Percentiles rank a stretch among this genome's conserved stretches.
phyloP scores from a whole-genome alignment of 1,140 invertebrate species.

The Drosophila pallidifrons region DNA sequence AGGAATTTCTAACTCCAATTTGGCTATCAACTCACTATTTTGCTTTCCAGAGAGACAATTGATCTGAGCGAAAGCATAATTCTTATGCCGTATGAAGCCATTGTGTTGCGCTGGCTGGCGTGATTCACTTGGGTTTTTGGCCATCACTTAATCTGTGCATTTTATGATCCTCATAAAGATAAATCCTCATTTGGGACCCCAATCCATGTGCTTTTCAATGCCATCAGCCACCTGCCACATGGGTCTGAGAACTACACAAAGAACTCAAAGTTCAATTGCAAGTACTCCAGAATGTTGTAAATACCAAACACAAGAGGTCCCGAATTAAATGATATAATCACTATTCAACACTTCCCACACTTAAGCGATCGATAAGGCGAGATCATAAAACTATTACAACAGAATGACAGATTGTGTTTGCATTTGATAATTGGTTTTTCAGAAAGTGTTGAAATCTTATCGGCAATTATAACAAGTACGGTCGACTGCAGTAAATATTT shows the following conservation, averaged over 20 bases:
- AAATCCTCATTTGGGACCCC: not conserved
- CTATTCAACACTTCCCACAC: constrained; percentile 1
- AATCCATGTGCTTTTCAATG: not conserved
- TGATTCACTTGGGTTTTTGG: constrained; percentile 18
- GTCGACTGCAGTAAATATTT: too few relatives aligned
- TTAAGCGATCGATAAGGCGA: constrained; percentile 17
- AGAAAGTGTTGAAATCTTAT: not conserved
- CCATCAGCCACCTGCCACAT: constrained; percentile 38
- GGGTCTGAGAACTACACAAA: constrained; percentile 7
- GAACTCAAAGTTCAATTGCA: not conserved
- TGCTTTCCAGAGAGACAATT: constrained; percentile 51
- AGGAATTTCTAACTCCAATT: not conserved
- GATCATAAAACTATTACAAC: constrained; percentile 10
- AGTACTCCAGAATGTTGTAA: constrained; percentile 31
- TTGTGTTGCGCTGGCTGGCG: constrained; percentile 72
- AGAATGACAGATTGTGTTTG: not conserved
- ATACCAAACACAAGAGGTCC: constrained; percentile 19
- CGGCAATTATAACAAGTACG: not conserved
- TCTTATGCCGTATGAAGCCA: constrained; percentile 77
- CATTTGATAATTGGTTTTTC: not conserved
- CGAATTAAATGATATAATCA: constrained; percentile 14
- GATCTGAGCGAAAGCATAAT: constrained; percentile 55
- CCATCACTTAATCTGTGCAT: constrained; percentile 27
- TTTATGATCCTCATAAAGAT: constrained; percentile 57
- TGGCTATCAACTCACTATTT: not conserved